These are phyloP conservation scores for Prionailurus bengalensis DNA, from an alignment of 2,113 vertebrate species.

Conservation along the genomic window DNA sequence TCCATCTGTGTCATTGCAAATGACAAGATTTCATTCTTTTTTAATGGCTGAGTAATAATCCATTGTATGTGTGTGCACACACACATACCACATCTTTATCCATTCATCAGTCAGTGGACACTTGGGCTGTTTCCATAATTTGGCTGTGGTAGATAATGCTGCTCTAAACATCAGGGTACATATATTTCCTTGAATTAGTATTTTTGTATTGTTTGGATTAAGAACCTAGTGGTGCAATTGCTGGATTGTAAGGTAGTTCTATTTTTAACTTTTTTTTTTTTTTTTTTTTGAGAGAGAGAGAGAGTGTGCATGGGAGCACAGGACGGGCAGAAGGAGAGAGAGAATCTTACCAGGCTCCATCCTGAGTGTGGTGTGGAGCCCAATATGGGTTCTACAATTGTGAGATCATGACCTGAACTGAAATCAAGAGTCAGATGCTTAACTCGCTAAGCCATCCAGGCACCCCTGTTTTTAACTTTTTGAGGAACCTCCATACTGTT, in stretches of 20 bases:
- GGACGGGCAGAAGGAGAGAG: too few species aligned
- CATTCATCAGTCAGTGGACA: background rate
- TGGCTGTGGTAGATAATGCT: background rate
- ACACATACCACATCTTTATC: background rate
- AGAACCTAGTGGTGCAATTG: background rate
- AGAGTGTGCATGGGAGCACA: too few species aligned
- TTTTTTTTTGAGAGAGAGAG: too few species aligned
- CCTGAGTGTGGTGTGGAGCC: too few species aligned
- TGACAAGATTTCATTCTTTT: background rate
- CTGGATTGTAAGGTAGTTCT: background rate
- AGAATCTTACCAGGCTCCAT: too few species aligned
- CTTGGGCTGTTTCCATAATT: background rate
- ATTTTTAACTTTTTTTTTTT: background rate
- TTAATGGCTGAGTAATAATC: background rate
- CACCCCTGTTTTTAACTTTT: background rate
- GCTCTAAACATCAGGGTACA: background rate
- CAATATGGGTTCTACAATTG: too few species aligned
- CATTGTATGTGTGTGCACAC: background rate
- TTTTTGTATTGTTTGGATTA: background rate
- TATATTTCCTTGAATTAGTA: background rate
- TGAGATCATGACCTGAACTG: too few species aligned
- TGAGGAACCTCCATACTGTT: background rate
- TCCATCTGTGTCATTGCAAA: background rate
- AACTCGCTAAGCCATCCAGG: too few species aligned
- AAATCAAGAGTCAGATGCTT: too few species aligned